Base-by-base conservation (phyloP, 2,888 invertebrate genomes). In the Phorcus lineatus region DNA sequence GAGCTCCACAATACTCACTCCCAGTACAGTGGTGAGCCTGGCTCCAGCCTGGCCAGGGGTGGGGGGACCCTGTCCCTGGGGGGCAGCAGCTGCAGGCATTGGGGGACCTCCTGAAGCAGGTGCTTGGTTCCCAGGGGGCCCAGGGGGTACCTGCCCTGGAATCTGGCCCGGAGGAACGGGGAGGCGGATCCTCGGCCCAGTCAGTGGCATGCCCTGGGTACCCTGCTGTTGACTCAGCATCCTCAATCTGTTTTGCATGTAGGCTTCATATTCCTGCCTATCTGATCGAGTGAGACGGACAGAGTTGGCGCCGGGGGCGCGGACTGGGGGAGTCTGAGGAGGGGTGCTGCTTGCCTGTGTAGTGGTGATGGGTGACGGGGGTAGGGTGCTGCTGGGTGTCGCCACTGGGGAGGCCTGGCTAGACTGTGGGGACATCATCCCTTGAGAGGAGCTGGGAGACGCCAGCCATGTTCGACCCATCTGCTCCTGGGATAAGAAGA, bases 241-340 rank as follows among this genome's bases (percentile, higher is more conserved):
- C 11, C 91, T 85, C 16, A 93, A 84, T 36, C 92, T 83, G 67
- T 89, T 87, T 85, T 92, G 91, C 90, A 93, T 90, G 84, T 92
- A 92, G 7, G 84, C 85, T 77, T 93, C 92, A 85, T 93, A 93
- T 82, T 92, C 92, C 84, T 91, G 91, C 28, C 92, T 81, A 62
- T 88, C 90, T 6, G 84, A 85, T 2, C 88, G 84, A 11, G 89
- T 89, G 67, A 91, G 86, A 17, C 90, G 82, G 22, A 86, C 86
- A 47, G 90, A 84, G 31, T 83, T 84, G 28, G 86, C 83, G 31
- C 85, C 83, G 2, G 88, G 86, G n/a, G 89, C 54, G 47, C 80
- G 86, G 81, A 62, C 54, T 67, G 78, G 53, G 17, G 55, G 52
- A 70, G 83, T 80, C 70, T 84, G 76, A 66, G 84, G 75, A 80